Evolutionary conservation across 2,888 invertebrate species (phyloP).

Genomic region (Nysson spinosus): DNA sequence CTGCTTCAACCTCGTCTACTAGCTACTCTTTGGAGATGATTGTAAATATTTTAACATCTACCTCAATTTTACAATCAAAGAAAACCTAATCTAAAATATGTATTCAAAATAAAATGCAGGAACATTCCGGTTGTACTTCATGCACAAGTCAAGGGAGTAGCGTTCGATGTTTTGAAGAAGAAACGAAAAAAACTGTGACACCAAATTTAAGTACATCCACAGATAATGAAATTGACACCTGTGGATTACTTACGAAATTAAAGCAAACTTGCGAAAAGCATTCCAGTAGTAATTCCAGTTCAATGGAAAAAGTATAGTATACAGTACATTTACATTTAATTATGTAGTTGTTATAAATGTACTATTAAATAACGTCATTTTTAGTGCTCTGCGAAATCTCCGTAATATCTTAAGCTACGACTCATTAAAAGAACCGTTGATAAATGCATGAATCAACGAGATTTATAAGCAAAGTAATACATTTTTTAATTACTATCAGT

Average conservation of each 20-base stretch:
- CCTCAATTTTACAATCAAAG: too few relatives aligned
- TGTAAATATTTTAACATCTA: slow-evolving; percentile 3
- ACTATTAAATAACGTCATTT: slow-evolving; percentile 3
- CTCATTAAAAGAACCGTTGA: too few relatives aligned
- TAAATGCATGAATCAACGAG: too few relatives aligned
- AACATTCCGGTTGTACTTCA: background rate
- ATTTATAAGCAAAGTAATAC: too few relatives aligned
- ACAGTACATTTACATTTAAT: background rate
- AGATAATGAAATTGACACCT: background rate
- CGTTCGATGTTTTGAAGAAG: too few relatives aligned
- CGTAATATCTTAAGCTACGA: too few relatives aligned
- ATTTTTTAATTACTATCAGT: too few relatives aligned
- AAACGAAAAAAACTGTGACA: too few relatives aligned
- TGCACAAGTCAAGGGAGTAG: too few relatives aligned
- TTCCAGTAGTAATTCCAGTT: too few relatives aligned
- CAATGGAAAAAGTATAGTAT: background rate
- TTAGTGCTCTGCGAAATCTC: slow-evolving; percentile 16
- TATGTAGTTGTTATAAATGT: background rate
- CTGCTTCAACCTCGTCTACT: slow-evolving; percentile 1
- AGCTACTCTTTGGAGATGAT: background rate
- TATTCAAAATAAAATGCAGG: background rate
- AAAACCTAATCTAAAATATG: background rate
- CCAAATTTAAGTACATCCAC: background rate
- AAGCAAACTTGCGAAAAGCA: slow-evolving; percentile 11
- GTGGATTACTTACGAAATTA: background rate